A percentile compares a stretch with the other conserved stretches of the same genome.
phyloP scores from a whole-genome alignment of 2,888 invertebrate genomes.

The Leucozona laternaria region DNA sequence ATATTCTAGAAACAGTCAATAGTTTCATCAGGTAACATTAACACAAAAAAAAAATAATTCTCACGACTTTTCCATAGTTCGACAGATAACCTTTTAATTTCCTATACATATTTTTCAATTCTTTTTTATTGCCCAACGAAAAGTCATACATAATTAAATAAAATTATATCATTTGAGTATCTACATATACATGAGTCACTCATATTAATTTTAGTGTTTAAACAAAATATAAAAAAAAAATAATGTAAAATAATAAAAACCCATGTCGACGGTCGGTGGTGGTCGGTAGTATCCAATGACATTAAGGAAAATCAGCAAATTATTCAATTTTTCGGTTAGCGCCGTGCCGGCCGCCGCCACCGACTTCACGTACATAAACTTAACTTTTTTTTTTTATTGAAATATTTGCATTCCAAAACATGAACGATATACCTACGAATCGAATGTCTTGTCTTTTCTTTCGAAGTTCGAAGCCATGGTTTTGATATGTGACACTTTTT shows the following conservation, averaged over 20 bases:
- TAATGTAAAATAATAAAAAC: background rate
- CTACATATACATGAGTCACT: background rate
- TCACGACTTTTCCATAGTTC: background rate
- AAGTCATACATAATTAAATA: background rate
- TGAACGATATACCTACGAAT: background rate
- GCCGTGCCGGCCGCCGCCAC: slow-evolving; percentile 9
- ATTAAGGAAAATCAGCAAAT: background rate
- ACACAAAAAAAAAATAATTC: background rate
- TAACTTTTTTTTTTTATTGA: background rate
- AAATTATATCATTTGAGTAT: background rate
- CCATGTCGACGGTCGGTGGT: background rate
- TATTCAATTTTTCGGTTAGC: slow-evolving; percentile 26
- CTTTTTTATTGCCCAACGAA: background rate
- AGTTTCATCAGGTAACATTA: background rate
- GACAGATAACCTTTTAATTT: background rate
- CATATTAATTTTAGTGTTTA: background rate
- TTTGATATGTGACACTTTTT: slow-evolving; percentile 31
- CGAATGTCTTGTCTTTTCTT: slow-evolving; percentile 1
- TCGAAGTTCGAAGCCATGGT: background rate
- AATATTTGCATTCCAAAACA: slow-evolving; percentile 26
- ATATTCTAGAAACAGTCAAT: background rate
- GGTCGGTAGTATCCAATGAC: background rate
- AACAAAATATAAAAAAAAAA: background rate
- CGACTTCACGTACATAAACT: background rate
- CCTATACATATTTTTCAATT: background rate